Evolutionary conservation across 2,888 invertebrate genomes (phyloP).

Genomic region (Neria commutata): DNA sequence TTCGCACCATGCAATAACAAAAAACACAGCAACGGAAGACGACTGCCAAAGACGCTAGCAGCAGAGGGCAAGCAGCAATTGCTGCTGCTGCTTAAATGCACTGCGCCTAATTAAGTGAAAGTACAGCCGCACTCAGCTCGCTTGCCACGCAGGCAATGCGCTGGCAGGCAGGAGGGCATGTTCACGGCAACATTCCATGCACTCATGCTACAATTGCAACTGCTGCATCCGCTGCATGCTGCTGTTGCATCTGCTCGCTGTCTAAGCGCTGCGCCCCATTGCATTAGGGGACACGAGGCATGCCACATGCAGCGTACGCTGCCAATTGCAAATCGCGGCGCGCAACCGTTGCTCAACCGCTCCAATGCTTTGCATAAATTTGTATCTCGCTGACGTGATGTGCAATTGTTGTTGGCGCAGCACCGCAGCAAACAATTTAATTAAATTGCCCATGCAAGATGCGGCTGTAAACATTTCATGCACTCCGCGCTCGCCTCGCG

Average conservation of each 20-base stretch:
- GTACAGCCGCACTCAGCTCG: too few species aligned
- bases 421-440: slow-evolving; percentile 45
- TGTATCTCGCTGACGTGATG: slow-evolving; percentile 7
- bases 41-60: slow-evolving; percentile 8
- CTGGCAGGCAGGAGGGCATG: too few species aligned
- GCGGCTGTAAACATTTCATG: slow-evolving; percentile 13
- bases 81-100: slow-evolving; percentile 15
- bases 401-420: slow-evolving; percentile 1
- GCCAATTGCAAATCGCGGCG: slow-evolving; percentile 10
- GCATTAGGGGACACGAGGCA: not conserved
- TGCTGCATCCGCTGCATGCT: not conserved
- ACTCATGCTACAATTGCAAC: too few species aligned
- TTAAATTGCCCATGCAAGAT: slow-evolving; percentile 48
- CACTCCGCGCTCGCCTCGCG: slow-evolving; percentile 1
- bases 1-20: slow-evolving; percentile 10
- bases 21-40: slow-evolving; percentile 9
- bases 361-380: slow-evolving; percentile 22
- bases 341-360: slow-evolving; percentile 10
- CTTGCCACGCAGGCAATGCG: too few species aligned
- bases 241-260: not conserved
- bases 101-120: slow-evolving; percentile 22
- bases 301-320: slow-evolving; percentile 23
- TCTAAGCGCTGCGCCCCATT: not conserved
- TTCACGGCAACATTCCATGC: too few species aligned
- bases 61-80: slow-evolving; percentile 7